Evolutionary conservation across 2,113 vertebrate species (phyloP).

Genomic region (Heliornis fulica): DNA sequence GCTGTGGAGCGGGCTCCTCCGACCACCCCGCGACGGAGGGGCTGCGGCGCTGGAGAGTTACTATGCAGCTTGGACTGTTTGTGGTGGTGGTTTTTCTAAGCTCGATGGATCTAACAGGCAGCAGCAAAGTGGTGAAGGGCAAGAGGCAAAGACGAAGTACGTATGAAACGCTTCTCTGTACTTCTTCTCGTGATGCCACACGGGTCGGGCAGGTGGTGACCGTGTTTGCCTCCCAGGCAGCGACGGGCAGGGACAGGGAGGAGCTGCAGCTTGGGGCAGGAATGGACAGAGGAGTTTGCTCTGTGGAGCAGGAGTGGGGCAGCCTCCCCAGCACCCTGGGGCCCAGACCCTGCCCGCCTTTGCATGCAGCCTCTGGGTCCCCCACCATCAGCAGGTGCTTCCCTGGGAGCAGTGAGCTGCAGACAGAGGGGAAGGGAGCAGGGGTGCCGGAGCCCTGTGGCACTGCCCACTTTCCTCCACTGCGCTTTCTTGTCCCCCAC

Average conservation of each 20-base stretch:
- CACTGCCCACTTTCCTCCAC: background rate
- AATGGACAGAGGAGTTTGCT: background rate
- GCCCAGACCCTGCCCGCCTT: background rate
- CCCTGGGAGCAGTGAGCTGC: fast-evolving
- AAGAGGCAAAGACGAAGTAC: constrained; percentile 93
- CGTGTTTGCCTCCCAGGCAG: background rate
- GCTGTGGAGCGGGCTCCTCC: constrained; percentile 69
- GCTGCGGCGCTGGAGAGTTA: constrained; percentile 84
- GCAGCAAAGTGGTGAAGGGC: constrained; percentile 84
- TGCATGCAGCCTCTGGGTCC: background rate
- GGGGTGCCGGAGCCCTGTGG: background rate
- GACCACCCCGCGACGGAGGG: constrained; percentile 78
- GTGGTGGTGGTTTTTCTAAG: constrained; percentile 91
- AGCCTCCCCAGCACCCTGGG: background rate
- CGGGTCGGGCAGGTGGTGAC: background rate
- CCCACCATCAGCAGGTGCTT: background rate
- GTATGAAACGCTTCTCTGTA: constrained; percentile 65
- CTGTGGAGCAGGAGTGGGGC: background rate
- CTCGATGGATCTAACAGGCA: constrained; percentile 85
- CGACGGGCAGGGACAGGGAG: background rate
- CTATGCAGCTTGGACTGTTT: constrained; percentile 97
- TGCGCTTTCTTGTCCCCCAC: fast-evolving
- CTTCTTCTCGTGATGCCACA: background rate
- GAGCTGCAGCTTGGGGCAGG: background rate
- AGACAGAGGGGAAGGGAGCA: background rate